Base-by-base conservation (phyloP, 2,113 vertebrate genomes). In the Erythrolamprus reginae region DNA sequence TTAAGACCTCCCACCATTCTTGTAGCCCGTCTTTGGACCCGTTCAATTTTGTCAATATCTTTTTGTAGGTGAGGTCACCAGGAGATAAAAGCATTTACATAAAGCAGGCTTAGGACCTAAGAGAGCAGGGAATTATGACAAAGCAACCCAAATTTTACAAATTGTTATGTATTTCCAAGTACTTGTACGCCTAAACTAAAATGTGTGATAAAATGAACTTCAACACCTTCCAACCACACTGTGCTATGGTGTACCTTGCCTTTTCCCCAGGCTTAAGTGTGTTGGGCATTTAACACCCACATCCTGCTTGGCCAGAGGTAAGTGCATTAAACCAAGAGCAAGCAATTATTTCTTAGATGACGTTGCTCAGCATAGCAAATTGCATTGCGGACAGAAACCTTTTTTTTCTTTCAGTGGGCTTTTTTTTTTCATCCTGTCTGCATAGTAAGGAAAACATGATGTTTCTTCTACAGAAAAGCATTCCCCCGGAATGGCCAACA, bases 241-340 rank as follows among this genome's bases (percentile, higher is more conserved):
- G 4, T 24, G 91, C 82, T 47, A 65, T 89, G 70, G 85, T 51
- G 26, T 33, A 38, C 3, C 10, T 45, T 21, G 1, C 52, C 9
- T 92, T 82, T 5, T 77, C 92, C 82, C 56, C 82, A 82, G 42
- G 82, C 88, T 91, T 88, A 51, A 91, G 19, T 38, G 56, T 84
- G 33, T 82, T 91, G 85, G 88, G 26, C 84, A 90, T 84, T 93
- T 88, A 53, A 82, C 48, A 65, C 85, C 95, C 95, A 95, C 94
- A 95, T 95, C 94, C 95, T 94, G 70, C 92, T 93, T 90, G 65
- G 86, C 7, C 0, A 89, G 91, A 15, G 45, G 28, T 47, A 55
- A 88, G 52, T 10, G 88, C 90, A 51, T 90, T 92, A 90, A 88
- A 92, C 86, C 26, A 88, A 42, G 82, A 89, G 1, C 65, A 87